Base-by-base conservation (phyloP, 2,888 invertebrate species). In the Morpho helenor region DNA sequence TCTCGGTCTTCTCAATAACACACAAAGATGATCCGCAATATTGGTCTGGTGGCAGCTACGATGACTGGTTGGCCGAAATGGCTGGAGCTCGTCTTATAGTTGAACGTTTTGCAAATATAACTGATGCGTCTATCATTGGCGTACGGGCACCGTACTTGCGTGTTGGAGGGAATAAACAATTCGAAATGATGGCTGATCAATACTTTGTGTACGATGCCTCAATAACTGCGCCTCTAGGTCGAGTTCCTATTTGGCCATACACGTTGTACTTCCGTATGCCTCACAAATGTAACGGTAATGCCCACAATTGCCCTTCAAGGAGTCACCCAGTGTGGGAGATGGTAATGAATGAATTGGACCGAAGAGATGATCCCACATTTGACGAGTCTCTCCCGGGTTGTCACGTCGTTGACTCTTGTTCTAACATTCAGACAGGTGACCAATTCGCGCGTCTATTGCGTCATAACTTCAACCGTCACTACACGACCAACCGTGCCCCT, bases 191-290 rank as follows among this genome's bases (percentile, higher is more conserved):
- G 98, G 94, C 96, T 57, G 97, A 98, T 83, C 96, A 98, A 80
- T 97, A 96, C 88, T 98, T 98, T 82, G 95, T 96, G 7, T 98
- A 98, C 80, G 98, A 98, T 79, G 97, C 98, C 31, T 97, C 98
- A 8, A 97, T 98, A 76, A 97, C 97, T 1, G 97, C 97, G 39
- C 96, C 97, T 0, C 91, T 97, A 57, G 93, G 95, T 43, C 95
- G 97, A 52, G 97, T 97, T 39, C 98, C 98, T 54, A 96, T 97
- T 80, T 99, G 98, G 98, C 99, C 99, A 0, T 99, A 98, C 91
- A 98, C 98, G 3, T 91, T 99, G 31, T 98, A 98, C 91, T 98
- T 97, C 94, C 94, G 97, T 64, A 97, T 98, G 96, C 97, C 98
- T 0, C 98, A 98, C 91, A 97, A 96, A 82, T 98, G 98, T 82